Percentiles rank a stretch among this genome's conserved stretches.
phyloP scores from a whole-genome alignment of 1,140 invertebrate species.

The Leptoteleia sp. region DNA sequence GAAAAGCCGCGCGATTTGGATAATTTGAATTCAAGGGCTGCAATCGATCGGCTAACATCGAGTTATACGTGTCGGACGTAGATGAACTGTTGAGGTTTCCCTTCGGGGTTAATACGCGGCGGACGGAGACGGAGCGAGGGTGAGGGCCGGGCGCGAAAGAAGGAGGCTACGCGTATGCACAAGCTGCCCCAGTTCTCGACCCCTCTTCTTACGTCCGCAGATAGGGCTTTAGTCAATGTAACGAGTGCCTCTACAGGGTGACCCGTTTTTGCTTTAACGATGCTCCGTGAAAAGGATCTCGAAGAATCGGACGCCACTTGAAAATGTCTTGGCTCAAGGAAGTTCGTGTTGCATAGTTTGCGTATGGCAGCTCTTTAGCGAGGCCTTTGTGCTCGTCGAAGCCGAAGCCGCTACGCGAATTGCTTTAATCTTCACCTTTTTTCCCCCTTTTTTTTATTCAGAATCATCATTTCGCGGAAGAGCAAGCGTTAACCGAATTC shows the following conservation, averaged over 20 bases:
- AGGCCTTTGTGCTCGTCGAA: slow-evolving; percentile 35
- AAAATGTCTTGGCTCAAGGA: slow-evolving; percentile 45
- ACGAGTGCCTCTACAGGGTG: slow-evolving; percentile 62
- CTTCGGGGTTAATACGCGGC: slow-evolving; percentile 64
- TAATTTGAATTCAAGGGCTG: slow-evolving; percentile 71
- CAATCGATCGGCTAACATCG: slow-evolving; percentile 66
- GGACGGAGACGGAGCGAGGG: slow-evolving; percentile 17
- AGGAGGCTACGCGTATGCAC: slow-evolving; percentile 63
- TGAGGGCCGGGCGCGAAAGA: slow-evolving; percentile 22
- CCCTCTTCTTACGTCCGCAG: slow-evolving; percentile 32
- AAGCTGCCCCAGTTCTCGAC: slow-evolving; percentile 65
- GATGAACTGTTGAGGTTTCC: slow-evolving; percentile 73
- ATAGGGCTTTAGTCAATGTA: slow-evolving; percentile 62
- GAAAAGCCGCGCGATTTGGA: slow-evolving; percentile 42
- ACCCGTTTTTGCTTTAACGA: slow-evolving; percentile 70
- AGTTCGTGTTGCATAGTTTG: slow-evolving; percentile 50
- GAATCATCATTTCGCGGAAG: neutral
- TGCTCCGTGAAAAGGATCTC: slow-evolving; percentile 46
- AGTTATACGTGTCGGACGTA: slow-evolving; percentile 68
- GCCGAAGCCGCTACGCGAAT: slow-evolving; percentile 4
- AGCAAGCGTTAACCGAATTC: neutral
- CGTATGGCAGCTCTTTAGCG: slow-evolving; percentile 20
- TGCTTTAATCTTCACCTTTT: slow-evolving; percentile 15
- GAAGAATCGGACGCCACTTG: slow-evolving; percentile 49
- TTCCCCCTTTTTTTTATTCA: slow-evolving; percentile 24